Conservation (phyloP, 35 echinoderm and acorn worm species). For the Hemicentrotus pulcherrimus region DNA sequence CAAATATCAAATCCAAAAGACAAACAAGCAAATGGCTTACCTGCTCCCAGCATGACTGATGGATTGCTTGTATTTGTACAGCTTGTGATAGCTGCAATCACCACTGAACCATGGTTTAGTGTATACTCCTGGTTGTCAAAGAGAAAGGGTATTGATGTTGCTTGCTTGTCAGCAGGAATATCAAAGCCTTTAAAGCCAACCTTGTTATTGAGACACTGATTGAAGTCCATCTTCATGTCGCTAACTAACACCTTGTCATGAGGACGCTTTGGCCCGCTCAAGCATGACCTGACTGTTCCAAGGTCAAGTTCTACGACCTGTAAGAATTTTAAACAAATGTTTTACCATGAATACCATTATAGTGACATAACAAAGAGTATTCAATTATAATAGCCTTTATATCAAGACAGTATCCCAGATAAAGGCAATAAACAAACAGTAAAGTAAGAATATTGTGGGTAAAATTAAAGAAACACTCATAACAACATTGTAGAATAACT, state of each 20-base stretch:
- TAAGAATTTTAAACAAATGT: not conserved
- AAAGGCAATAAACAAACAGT: no score
- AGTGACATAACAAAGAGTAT: no score
- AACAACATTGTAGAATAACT: no score
- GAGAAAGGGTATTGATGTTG: constrained; percentile 73
- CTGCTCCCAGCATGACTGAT: constrained; percentile 98
- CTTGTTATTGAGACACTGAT: constrained; percentile 87
- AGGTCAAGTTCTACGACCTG: constrained; percentile 91
- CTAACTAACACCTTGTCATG: constrained; percentile 91
- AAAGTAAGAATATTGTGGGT: no score
- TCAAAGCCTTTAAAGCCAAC: constrained; percentile 94
- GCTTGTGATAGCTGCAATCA: constrained; percentile 99
- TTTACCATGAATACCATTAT: not conserved
- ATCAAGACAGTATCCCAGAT: no score
- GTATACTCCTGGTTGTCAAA: constrained; percentile 77
- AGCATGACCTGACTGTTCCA: constrained; percentile 75
- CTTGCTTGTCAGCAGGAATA: constrained; percentile 80
- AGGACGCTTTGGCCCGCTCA: constrained; percentile 98
- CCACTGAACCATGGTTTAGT: constrained; percentile 88
- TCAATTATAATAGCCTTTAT: no score
- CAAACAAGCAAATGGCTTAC: constrained; percentile 33
- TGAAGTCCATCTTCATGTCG: constrained; percentile 94
- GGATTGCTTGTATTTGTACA: constrained; percentile 99
- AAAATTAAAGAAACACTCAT: no score
- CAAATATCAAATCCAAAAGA: not conserved